These are phyloP conservation scores for Spinibarbus caldwelli DNA, from an alignment of 2,797 vertebrate genomes.

Conservation along the genomic window DNA sequence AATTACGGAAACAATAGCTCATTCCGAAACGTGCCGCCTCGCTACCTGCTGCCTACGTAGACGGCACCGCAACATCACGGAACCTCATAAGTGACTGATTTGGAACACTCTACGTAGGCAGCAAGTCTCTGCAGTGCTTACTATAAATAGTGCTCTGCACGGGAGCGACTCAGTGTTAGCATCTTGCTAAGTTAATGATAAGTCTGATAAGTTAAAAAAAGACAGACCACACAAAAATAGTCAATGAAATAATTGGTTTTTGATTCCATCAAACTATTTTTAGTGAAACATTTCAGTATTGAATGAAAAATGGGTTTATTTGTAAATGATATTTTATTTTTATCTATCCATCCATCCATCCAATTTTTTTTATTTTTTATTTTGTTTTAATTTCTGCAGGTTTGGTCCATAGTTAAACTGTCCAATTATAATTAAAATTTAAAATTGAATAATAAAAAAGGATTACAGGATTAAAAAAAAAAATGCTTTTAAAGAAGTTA, in stretches of 20 bases:
- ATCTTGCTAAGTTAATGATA: neutral
- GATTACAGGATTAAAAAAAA: too few species aligned
- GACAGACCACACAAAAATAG: neutral
- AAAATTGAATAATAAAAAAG: too few species aligned
- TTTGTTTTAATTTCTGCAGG: too few species aligned
- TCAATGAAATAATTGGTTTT: neutral
- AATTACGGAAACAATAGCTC: constrained; percentile 37
- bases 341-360: too few species aligned
- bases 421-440: neutral
- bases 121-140: neutral
- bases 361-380: too few species aligned
- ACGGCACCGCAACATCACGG: neutral
- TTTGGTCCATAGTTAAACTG: neutral
- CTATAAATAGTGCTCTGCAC: neutral
- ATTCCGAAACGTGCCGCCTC: neutral
- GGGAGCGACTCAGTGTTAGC: neutral
- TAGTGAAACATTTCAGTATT: neutral
- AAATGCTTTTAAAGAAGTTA: too few species aligned
- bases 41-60: neutral
- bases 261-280: neutral
- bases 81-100: neutral
- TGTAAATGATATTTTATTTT: neutral
- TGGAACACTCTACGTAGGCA: neutral
- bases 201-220: neutral
- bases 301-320: neutral